Evolutionary conservation across 2,888 invertebrate genomes (phyloP).

Genomic region (Flabesymbios commensalis): DNA sequence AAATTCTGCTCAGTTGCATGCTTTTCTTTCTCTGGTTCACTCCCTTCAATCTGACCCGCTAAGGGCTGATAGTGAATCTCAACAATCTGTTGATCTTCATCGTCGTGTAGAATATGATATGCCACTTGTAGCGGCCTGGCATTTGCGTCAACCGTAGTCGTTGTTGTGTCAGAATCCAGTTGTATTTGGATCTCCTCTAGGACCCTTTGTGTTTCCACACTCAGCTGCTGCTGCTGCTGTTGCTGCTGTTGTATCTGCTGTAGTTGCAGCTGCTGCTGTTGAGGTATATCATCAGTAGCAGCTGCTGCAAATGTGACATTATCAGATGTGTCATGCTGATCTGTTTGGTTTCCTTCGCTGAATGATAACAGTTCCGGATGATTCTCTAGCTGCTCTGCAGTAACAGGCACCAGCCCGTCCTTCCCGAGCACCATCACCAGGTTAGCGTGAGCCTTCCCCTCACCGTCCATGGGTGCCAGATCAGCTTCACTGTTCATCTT

Average conservation of each 20-base stretch:
- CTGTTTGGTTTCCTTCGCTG: no score
- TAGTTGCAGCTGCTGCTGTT: neutral
- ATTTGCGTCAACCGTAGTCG: neutral
- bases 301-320: no score
- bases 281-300: no score
- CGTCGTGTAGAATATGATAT: conserved; percentile 26
- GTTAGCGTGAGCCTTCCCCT: no score
- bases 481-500: no score
- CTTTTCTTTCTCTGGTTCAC: neutral
- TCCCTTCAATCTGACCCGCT: neutral
- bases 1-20: no score
- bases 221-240: neutral
- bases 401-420: neutral
- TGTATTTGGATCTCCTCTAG: conserved; percentile 16
- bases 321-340: no score
- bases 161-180: conserved; percentile 4
- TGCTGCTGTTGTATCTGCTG: neutral
- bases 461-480: no score
- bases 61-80: conserved; percentile 20
- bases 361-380: no score
- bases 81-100: conserved; percentile 22
- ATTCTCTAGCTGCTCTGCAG: no score
- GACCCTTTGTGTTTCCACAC: conserved; percentile 12
- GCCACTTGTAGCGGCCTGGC: conserved; percentile 8
- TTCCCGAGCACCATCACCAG: neutral